Conservation (phyloP, 37 sponge, comb jelly and placozoan species). For the Eunapius fragilis region DNA sequence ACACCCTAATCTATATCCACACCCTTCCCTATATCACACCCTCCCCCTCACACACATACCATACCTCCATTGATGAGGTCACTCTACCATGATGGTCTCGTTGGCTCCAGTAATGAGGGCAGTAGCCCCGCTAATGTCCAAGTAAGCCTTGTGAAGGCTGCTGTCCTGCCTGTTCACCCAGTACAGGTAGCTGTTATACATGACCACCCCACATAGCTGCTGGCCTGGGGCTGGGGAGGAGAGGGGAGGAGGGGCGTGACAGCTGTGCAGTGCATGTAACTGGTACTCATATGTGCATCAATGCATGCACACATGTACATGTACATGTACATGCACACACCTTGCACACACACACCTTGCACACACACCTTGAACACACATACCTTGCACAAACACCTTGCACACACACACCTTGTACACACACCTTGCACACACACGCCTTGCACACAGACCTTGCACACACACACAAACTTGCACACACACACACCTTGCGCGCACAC, state of each 20-base stretch:
- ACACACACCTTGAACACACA: constrained; percentile 19
- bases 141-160: background rate
- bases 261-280: constrained; percentile 3
- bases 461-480: constrained; percentile 13
- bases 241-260: background rate
- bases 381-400: background rate
- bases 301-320: constrained; percentile 5
- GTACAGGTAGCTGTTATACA: constrained; percentile 12
- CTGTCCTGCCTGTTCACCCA: constrained; percentile 2
- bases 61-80: background rate
- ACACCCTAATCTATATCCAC: background rate
- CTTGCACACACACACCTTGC: constrained; percentile 10
- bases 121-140: background rate
- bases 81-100: background rate
- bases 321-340: background rate
- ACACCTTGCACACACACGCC: background rate
- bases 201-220: background rate
- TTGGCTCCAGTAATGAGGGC: background rate
- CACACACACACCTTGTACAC: constrained; percentile 7
- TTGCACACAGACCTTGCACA: background rate
- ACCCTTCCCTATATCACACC: background rate
- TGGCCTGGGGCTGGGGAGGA: background rate
- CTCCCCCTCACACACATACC: background rate
- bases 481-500: background rate
- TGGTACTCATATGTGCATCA: background rate